Percentiles rank a stretch among this genome's conserved stretches.
These are phyloP conservation scores for Pitangus sulphuratus DNA, from an alignment of 2,797 vertebrate genomes.

Conservation along the genomic window DNA sequence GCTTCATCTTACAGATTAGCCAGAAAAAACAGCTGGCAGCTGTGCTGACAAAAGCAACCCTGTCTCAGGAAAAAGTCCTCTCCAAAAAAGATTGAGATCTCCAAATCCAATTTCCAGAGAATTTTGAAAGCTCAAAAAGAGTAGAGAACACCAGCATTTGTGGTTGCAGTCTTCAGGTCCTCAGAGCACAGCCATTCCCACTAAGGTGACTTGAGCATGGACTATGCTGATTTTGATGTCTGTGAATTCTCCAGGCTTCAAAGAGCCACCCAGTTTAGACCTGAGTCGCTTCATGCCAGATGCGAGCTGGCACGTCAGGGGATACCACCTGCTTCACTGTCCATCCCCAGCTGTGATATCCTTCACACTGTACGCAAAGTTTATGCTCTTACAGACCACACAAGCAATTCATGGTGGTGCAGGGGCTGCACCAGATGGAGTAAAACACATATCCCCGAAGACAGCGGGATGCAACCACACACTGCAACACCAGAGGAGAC, in stretches of 20 bases:
- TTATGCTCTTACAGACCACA: rapidly evolving
- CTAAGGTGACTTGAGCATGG: rapidly evolving
- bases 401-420: background rate
- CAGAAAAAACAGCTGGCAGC: background rate
- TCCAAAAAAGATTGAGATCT: background rate
- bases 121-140: background rate
- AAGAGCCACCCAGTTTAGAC: background rate
- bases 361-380: rapidly evolving
- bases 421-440: background rate
- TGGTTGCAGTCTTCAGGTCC: background rate
- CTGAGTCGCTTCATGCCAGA: background rate
- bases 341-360: rapidly evolving
- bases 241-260: background rate
- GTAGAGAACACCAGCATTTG: background rate
- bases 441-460: background rate
- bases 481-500: background rate
- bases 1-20: background rate
- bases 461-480: background rate
- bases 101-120: background rate
- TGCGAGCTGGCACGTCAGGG: background rate
- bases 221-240: background rate
- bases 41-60: background rate
- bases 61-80: background rate
- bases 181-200: background rate
- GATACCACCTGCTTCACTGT: background rate